Conservation (phyloP, 2,113 vertebrate genomes). For the Uria aalge region DNA sequence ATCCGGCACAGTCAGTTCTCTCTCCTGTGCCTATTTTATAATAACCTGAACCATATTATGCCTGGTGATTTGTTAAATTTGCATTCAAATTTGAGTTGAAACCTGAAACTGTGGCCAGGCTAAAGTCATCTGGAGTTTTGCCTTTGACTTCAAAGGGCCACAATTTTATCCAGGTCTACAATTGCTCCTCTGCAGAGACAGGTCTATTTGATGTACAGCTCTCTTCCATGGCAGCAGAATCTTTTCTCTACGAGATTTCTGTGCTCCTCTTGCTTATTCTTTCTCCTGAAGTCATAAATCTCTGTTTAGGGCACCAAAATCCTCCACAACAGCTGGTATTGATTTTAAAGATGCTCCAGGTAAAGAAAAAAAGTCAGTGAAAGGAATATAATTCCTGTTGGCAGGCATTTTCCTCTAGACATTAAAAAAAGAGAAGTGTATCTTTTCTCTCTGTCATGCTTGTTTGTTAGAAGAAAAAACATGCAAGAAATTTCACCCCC, state of each 20-base stretch:
- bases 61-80: conserved; percentile 29
- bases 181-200: background rate
- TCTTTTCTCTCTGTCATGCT: background rate
- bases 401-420: background rate
- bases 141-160: conserved; percentile 39
- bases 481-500: background rate
- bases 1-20: background rate
- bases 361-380: background rate
- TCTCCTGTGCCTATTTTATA: background rate
- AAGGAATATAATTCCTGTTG: conserved; percentile 12
- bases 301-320: conserved; percentile 31
- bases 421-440: background rate
- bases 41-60: background rate
- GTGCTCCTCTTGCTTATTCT: background rate
- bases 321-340: conserved; percentile 27
- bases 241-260: background rate
- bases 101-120: background rate
- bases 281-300: conserved; percentile 16
- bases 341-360: conserved; percentile 36
- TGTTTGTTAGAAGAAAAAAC: background rate
- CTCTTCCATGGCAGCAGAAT: background rate
- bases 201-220: background rate
- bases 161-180: background rate
- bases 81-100: conserved; percentile 5
- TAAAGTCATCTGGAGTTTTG: conserved; percentile 10